These are phyloP conservation scores for Phenganax marumi DNA, from an alignment of 92 coral and sea anemone species.

Conservation along the genomic window DNA sequence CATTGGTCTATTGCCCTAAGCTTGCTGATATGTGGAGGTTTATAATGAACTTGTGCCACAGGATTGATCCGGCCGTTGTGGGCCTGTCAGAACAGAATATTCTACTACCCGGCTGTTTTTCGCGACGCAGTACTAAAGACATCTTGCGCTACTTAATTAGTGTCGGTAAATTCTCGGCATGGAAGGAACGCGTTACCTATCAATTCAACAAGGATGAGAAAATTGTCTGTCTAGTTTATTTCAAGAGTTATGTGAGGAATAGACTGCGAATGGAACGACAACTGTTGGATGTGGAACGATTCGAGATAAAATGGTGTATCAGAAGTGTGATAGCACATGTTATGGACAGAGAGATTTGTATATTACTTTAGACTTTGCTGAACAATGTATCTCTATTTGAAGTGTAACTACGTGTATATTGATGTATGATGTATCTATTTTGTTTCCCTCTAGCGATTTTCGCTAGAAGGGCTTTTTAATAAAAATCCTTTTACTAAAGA, in stretches of 20 bases:
- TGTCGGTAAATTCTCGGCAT: neutral
- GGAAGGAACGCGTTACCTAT: neutral
- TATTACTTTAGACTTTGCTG: neutral
- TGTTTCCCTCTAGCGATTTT: too few species aligned
- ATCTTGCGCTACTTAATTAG: neutral
- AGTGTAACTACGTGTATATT: too few species aligned
- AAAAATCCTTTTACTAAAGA: neutral
- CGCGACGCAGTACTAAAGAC: neutral
- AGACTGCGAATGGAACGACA: too few species aligned
- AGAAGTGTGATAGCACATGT: too few species aligned
- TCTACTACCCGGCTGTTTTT: neutral
- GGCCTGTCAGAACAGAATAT: neutral
- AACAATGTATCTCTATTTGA: too few species aligned
- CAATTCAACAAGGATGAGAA: neutral
- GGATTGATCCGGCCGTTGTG: neutral
- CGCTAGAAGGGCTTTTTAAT: too few species aligned
- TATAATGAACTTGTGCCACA: neutral
- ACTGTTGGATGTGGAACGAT: too few species aligned
- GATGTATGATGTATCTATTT: too few species aligned
- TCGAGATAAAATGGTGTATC: too few species aligned
- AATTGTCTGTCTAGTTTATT: too few species aligned
- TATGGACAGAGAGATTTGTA: neutral
- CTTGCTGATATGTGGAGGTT: neutral
- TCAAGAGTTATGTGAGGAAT: too few species aligned
- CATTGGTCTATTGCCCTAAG: neutral